Percentiles rank a stretch among this genome's conserved stretches.
These are phyloP conservation scores for Hermodice carunculata DNA, from an alignment of 2,888 invertebrate species.

Conservation along the genomic window DNA sequence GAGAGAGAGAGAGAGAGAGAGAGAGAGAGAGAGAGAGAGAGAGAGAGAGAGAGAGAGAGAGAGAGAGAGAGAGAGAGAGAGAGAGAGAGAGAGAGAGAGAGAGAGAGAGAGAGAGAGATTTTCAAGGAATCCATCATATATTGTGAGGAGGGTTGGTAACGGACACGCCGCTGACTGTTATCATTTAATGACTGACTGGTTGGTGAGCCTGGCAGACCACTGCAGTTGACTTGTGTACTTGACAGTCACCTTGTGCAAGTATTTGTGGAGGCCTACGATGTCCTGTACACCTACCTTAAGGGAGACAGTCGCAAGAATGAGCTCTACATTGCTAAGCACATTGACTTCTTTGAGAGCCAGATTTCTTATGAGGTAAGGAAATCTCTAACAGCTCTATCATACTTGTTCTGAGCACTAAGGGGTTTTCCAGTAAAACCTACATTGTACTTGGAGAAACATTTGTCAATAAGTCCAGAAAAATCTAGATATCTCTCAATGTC, in stretches of 20 bases:
- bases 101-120: too few species aligned
- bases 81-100: too few species aligned
- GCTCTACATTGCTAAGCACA: conserved; percentile 67
- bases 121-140: too few species aligned
- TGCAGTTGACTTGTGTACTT: conserved; percentile 1
- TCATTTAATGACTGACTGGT: not conserved
- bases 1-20: too few species aligned
- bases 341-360: conserved; percentile 67
- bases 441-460: too few species aligned
- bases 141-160: too few species aligned
- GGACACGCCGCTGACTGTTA: too few species aligned
- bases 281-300: conserved; percentile 64
- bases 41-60: too few species aligned
- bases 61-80: too few species aligned
- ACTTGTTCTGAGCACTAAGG: not conserved
- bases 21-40: too few species aligned
- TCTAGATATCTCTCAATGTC: too few species aligned
- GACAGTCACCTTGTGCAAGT: conserved; percentile 60
- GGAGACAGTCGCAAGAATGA: conserved; percentile 69
- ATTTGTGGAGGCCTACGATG: conserved; percentile 62
- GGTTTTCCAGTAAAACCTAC: not conserved
- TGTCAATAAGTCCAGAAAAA: too few species aligned
- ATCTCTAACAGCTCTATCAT: not conserved
- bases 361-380: conserved; percentile 49
- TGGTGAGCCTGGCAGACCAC: not conserved